Percentiles rank a stretch among this genome's conserved stretches.
Evolutionary conservation across 2,888 invertebrate genomes (phyloP).

Genomic region (Hypercompe scribonia): DNA sequence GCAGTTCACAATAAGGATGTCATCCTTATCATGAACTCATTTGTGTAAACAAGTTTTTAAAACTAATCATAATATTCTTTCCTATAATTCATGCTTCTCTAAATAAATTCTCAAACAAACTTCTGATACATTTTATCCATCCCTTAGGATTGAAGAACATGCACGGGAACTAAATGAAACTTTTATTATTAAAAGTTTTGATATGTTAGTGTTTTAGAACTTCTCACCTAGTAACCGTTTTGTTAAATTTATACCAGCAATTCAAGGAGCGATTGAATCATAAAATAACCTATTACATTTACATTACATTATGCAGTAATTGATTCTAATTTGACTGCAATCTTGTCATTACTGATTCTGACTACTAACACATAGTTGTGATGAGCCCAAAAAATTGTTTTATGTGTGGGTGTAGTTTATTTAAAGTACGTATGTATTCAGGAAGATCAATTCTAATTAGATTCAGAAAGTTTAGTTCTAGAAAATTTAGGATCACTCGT

Average conservation of each 20-base stretch:
- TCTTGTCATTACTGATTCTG: background rate
- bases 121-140: background rate
- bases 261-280: background rate
- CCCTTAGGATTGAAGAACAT: background rate
- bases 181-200: background rate
- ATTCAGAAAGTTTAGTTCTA: background rate
- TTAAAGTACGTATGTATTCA: background rate
- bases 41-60: constrained; percentile 22
- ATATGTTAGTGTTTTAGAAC: background rate
- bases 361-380: background rate
- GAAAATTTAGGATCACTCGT: background rate
- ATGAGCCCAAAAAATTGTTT: background rate
- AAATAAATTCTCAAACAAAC: background rate
- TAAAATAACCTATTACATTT: background rate
- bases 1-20: too few relatives aligned
- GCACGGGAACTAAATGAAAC: background rate
- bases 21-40: constrained; percentile 37
- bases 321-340: background rate
- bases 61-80: background rate
- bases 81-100: background rate
- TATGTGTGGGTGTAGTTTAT: background rate
- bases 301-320: background rate
- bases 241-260: background rate
- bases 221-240: background rate
- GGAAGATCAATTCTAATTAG: background rate